Evolutionary conservation across 2,113 vertebrate genomes (phyloP).

Genomic region (Syngnathus scovelli): DNA sequence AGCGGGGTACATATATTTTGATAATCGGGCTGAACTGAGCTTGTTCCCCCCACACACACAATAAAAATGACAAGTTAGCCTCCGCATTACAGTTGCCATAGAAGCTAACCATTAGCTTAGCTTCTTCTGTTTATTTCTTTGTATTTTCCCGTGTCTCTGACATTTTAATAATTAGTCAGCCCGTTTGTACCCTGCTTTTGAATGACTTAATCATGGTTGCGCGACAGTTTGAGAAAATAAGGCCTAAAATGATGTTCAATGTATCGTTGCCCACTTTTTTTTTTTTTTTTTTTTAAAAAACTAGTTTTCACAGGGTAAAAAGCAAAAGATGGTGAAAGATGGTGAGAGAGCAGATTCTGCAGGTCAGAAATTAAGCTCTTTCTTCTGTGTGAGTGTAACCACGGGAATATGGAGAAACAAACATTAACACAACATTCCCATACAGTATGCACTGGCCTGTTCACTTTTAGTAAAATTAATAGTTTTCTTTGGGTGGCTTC

Average conservation of each 20-base stretch:
- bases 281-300: constrained; percentile 48
- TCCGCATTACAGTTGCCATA: neutral
- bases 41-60: neutral
- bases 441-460: constrained; percentile 59
- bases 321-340: constrained; percentile 27
- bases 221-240: neutral
- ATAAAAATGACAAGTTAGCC: neutral
- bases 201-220: constrained; percentile 12
- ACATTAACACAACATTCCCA: constrained; percentile 57
- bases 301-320: constrained; percentile 58
- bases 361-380: constrained; percentile 68
- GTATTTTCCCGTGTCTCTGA: neutral
- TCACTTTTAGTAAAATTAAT: constrained; percentile 47
- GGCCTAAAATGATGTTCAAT: constrained; percentile 15
- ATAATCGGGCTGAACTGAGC: neutral
- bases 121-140: neutral
- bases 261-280: constrained; percentile 27
- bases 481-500: constrained; percentile 67
- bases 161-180: neutral
- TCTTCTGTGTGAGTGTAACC: constrained; percentile 46
- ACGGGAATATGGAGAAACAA: constrained; percentile 57
- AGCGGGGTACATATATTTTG: neutral
- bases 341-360: constrained; percentile 65
- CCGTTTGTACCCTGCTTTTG: neutral
- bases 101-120: neutral